phyloP scores from a whole-genome alignment of 2,113 vertebrate genomes.

The Malurus elegans region DNA sequence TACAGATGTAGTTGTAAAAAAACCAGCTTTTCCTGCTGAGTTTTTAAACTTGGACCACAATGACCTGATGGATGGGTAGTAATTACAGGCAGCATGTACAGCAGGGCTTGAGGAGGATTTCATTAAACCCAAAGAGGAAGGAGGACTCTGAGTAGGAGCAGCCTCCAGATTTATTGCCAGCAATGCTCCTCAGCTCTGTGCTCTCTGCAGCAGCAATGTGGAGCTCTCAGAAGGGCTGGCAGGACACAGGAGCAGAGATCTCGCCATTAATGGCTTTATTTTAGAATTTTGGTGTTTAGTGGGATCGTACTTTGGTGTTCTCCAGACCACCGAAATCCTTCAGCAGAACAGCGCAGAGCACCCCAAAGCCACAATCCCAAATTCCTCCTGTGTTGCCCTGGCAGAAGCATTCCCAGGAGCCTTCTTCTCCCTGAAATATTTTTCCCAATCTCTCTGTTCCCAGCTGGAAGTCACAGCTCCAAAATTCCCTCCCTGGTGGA shows the following conservation, averaged over 20 bases:
- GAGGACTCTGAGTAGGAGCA: not conserved
- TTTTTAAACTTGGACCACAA: not conserved
- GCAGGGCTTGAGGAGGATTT: not conserved
- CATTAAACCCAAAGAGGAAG: not conserved
- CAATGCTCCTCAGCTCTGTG: not conserved
- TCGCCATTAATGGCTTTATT: not conserved
- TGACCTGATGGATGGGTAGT: not conserved
- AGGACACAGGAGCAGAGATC: not conserved
- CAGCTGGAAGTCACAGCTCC: not conserved
- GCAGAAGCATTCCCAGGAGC: not conserved
- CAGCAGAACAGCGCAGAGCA: not conserved
- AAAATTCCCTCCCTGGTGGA: rapidly evolving
- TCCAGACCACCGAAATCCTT: not conserved
- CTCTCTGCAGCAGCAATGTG: not conserved
- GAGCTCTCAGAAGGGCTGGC: not conserved
- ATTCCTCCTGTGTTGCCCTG: not conserved
- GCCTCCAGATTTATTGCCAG: not conserved
- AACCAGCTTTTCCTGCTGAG: not conserved
- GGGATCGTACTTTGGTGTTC: rapidly evolving
- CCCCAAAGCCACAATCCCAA: not conserved
- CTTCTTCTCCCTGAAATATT: not conserved
- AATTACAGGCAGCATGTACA: not conserved
- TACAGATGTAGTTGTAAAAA: not conserved
- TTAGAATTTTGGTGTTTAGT: not conserved
- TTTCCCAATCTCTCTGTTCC: not conserved